Evolutionary conservation across 2,113 vertebrate species (phyloP).

Genomic region (Hypomesus transpacificus): DNA sequence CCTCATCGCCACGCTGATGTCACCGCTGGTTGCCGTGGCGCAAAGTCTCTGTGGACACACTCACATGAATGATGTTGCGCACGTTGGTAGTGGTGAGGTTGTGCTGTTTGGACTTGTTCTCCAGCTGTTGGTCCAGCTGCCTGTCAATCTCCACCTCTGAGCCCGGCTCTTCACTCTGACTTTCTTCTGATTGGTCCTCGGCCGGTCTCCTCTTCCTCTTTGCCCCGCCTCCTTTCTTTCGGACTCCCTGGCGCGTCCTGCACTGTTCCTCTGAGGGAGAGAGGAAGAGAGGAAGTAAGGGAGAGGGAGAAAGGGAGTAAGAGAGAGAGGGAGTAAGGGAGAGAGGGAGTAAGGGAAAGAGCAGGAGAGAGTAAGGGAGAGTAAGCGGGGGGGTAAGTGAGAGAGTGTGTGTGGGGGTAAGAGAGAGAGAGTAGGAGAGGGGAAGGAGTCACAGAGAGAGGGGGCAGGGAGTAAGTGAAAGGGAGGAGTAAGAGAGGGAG

Average conservation of each 20-base stretch:
- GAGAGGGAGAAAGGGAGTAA: not conserved
- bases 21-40: no score
- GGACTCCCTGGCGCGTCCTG: slow-evolving; percentile 52
- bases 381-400: no score
- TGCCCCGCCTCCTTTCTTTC: slow-evolving; percentile 47
- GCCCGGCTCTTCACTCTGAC: slow-evolving; percentile 31
- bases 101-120: slow-evolving; percentile 90
- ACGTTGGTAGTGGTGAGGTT: slow-evolving; percentile 92
- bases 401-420: not conserved
- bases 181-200: slow-evolving; percentile 4
- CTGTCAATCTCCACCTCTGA: slow-evolving; percentile 79
- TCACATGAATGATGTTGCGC: slow-evolving; percentile 94
- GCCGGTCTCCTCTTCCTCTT: slow-evolving; percentile 39
- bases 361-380: no score
- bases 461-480: no score
- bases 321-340: not conserved
- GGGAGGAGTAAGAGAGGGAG: not conserved
- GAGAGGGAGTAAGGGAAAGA: no score
- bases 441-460: no score
- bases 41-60: slow-evolving; percentile 33
- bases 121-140: slow-evolving; percentile 83
- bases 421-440: no score
- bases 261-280: slow-evolving; percentile 56
- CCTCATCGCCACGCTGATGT: no score
- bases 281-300: not conserved